phyloP scores from a whole-genome alignment of 2,888 invertebrate species.

The Argyresthia goedartella region DNA sequence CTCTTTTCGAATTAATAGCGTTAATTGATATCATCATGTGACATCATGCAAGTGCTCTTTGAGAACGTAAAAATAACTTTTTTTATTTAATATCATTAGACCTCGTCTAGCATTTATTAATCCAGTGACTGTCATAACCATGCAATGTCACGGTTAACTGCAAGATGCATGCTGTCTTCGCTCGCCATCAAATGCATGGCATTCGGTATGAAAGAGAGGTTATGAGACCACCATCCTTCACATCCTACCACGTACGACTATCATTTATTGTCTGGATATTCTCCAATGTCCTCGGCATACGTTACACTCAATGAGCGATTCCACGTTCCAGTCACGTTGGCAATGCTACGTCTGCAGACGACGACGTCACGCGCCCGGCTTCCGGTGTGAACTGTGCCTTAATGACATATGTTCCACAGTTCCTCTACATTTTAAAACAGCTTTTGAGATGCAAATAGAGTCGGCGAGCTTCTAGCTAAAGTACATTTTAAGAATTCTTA shows the following conservation, averaged over 20 bases:
- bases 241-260: slow-evolving; percentile 23
- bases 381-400: slow-evolving; percentile 42
- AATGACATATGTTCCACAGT: slow-evolving; percentile 19
- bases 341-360: slow-evolving; percentile 30
- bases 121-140: no score
- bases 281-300: slow-evolving; percentile 14
- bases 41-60: no score
- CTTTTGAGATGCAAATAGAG: not conserved
- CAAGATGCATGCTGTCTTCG: no score
- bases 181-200: no score
- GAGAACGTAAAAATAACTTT: no score
- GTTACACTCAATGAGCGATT: slow-evolving; percentile 17
- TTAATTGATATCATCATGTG: no score
- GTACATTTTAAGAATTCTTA: not conserved
- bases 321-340: slow-evolving; percentile 45
- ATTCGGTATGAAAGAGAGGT: no score
- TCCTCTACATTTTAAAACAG: slow-evolving; percentile 10
- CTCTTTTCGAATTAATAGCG: no score
- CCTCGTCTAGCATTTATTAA: no score
- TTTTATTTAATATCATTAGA: no score
- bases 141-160: no score
- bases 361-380: slow-evolving; percentile 54
- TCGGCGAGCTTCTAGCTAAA: not conserved
- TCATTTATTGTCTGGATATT: slow-evolving; percentile 18
- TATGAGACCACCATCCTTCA: slow-evolving; percentile 13